Evolutionary conservation across 2,888 invertebrate species (phyloP).

Genomic region (Lordiphosa fenestrarum): DNA sequence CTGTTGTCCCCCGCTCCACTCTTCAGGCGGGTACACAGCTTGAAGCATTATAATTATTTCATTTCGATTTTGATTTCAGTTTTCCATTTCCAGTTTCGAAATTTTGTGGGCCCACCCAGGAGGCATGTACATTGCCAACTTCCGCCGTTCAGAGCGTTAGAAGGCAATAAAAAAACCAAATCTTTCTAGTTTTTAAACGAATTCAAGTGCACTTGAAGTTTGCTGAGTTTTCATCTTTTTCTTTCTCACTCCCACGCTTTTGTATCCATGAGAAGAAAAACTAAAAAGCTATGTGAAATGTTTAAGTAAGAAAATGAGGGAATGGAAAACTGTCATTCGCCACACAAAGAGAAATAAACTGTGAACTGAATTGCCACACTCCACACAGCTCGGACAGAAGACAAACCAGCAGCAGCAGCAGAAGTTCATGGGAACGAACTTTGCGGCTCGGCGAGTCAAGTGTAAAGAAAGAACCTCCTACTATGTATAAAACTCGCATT

Average conservation of each 20-base stretch:
- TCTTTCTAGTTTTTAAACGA: slow-evolving; percentile 22
- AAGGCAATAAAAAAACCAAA: slow-evolving; percentile 24
- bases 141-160: slow-evolving; percentile 51
- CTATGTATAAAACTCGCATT: too few relatives aligned
- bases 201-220: slow-evolving; percentile 58
- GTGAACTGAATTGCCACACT: slow-evolving; percentile 45
- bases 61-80: slow-evolving; percentile 24
- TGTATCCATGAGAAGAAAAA: slow-evolving; percentile 59
- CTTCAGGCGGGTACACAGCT: too few relatives aligned
- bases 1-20: too few relatives aligned
- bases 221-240: slow-evolving; percentile 38
- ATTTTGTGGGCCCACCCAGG: slow-evolving; percentile 32
- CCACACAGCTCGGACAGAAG: too few relatives aligned
- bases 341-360: slow-evolving; percentile 28
- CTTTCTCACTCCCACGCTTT: slow-evolving; percentile 68
- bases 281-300: slow-evolving; percentile 60
- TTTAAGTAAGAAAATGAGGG: slow-evolving; percentile 31
- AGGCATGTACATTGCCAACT: slow-evolving; percentile 44
- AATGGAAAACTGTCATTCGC: slow-evolving; percentile 37
- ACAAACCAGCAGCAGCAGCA: slow-evolving; percentile 17
- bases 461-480: slow-evolving; percentile 35
- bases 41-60: slow-evolving; percentile 22
- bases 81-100: slow-evolving; percentile 1
- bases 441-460: slow-evolving; percentile 52
- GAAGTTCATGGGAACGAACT: slow-evolving; percentile 65